Base-by-base conservation (phyloP, 2,888 invertebrate species). In the Rhaphigaster nebulosa region DNA sequence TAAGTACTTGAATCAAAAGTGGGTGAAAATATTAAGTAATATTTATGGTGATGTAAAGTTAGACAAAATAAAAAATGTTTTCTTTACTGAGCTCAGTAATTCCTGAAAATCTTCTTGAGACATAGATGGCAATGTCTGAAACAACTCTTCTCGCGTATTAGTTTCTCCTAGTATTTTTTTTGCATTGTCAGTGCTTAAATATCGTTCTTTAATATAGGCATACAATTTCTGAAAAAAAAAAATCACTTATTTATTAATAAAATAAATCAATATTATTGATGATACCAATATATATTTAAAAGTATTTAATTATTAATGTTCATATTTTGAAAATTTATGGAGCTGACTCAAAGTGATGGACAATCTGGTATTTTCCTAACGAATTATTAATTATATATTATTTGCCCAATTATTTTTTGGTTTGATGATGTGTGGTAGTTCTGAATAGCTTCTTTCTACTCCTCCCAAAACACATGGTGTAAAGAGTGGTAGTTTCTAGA, bases 161-260 rank as follows among this genome's bases (percentile, higher is more conserved):
- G 65, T 15, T 15, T 65, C 65, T 15, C 29, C 29, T 29, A 15
- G 1, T 15, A n/a, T n/a, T n/a, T 15, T 65, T 13, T 65, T 15
- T 4, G 23, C 6, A 5, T 20, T 15, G 6, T 18, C 34, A 6
- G 5, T 18, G 1, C 6, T 5, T 4, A 70, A 1, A 34, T 70
- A 70, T 34, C 34, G 15, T 34, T 1, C 5, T 70, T 70, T 70
- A 70, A 70, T 70, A 6, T 20, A 70, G 0, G 18, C 4, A 8
- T 70, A 70, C 70, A 70, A 20, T 34, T 26, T 34, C 70, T 70
- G 70, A 34, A 70, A 70, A 70, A 70, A 70, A 70, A 70, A 18
- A 70, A 38, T 5, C 34, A 10, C 10, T 34, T 18, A 70, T 34
- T 70, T 34, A 70, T 34, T 18, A 20, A 34, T 34, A 34, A 20